Base-by-base conservation (phyloP, 2,888 invertebrate species). In the Netelia virgata region DNA sequence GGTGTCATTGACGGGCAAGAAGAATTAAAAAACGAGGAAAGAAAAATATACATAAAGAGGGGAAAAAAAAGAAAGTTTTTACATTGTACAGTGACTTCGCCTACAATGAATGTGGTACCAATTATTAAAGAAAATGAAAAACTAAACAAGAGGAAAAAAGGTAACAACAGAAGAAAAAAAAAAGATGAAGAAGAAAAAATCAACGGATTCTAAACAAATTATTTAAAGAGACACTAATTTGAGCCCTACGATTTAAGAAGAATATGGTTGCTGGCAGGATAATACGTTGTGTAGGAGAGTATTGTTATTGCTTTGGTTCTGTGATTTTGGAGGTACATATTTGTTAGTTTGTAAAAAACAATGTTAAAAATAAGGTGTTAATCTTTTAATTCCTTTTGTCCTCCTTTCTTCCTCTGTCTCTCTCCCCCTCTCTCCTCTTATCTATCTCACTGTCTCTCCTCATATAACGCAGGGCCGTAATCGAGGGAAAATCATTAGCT, bases 81-180 rank as follows among this genome's bases (percentile, higher is more conserved):
- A 93, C 92, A 92, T 91, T 93, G 93, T 93, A 93, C 92, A 93
- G 93, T 93, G 92, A 93, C 90, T 91, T 91, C 90, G 92, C 92
- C 92, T 92, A 91, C 89, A 89, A 89, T 90, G 89, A 91, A 91
- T 88, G 89, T 91, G 90, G 81, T 83, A 86, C 69, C 77, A 79
- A 84, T 83, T 79, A 85, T 79, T 66, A 57, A 84, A 81, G 81
- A 69, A 80, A 77, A 86, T 0, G 16, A 68, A 72, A 6, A 68
- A 78, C 59, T 16, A 41, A 55, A 36, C 8, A 75, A 59, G 36
- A 41, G 61, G 47, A 23, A n/a, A 47, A 63, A 16, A 18, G 3
- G 28, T 28, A 66, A 72, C 11, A 68, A 78, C 59, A 59, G 18
- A 55, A 28, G 16, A 75, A 57, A 43, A 75, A 64, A 61, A 64